Base-by-base conservation (phyloP, 1,140 invertebrate species). In the Brachionus manjavacas region DNA sequence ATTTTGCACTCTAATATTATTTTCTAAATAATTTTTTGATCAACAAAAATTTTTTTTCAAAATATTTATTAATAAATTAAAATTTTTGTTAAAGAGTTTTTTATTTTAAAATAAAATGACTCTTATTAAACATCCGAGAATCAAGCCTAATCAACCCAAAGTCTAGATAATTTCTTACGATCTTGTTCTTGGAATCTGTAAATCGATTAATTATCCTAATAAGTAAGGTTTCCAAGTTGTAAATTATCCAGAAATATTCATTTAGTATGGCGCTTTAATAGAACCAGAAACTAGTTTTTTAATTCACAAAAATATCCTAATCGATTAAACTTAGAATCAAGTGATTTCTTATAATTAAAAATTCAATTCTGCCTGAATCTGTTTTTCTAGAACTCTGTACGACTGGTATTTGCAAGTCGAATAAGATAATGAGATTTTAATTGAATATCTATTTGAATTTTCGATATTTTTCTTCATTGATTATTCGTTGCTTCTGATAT, bases 391-490 rank as follows among this genome's bases (percentile, higher is more conserved):
- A 68, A 3, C 31, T 14, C 31, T 68, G 66, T 68, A 68, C 25
- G 31, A n/a, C 31, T 68, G 52, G n/a, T 68, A 68, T 68, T 68
- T 68, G n/a, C 66, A 68, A 31, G 66, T 14, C 31, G 25, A 68
- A 31, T 72, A 35, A n/a, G 20, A 72, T 72, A 72, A 72, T 72
- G 68, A 72, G 68, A 41, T 72, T 72, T 72, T 72, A 72, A 72
- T 72, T 72, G 16, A 31, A 41, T 39, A 72, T 72, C 68, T 72
- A 72, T 72, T 41, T 41, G 16, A 41, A 35, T 72, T 72, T 39
- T 72, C 35, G 20, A 39, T 20, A 41, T 72, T 43, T 72, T 72
- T 72, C 3, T 72, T 72, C 3, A 72, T 68, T 31, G 9, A 16
- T 72, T 41, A 41, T 72, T 60, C 4, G 52, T 20, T 60, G 16